phyloP scores from a whole-genome alignment of 2,888 invertebrate genomes.

The Phalera bucephala region DNA sequence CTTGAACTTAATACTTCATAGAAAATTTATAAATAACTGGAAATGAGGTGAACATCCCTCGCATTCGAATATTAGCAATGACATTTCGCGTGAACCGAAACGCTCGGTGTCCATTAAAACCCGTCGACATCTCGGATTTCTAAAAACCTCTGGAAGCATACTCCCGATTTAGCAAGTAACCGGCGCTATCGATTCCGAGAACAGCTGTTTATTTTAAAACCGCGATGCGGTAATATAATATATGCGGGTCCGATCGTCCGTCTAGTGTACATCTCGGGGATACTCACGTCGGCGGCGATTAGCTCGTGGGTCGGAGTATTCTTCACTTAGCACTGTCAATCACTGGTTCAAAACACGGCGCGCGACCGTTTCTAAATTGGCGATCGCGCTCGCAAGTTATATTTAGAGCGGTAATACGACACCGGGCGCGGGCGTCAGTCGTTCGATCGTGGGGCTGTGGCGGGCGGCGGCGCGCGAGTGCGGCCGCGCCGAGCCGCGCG shows the following conservation, averaged over 20 bases:
- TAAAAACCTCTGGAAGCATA: constrained; percentile 45
- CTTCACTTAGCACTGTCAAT: constrained; percentile 81
- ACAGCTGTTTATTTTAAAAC: constrained; percentile 79
- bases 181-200: constrained; percentile 67
- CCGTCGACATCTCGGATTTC: constrained; percentile 53
- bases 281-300: constrained; percentile 66
- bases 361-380: constrained; percentile 80
- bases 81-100: constrained; percentile 3
- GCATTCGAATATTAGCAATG: constrained; percentile 10
- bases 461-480: constrained; percentile 73
- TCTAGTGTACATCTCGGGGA: constrained; percentile 34
- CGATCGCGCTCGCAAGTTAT: constrained; percentile 78
- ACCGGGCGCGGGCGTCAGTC: constrained; percentile 74
- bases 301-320: constrained; percentile 53
- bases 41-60: constrained; percentile 8
- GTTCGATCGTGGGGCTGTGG: constrained; percentile 64
- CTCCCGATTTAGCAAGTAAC: constrained; percentile 72
- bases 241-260: constrained; percentile 30
- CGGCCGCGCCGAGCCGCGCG: constrained; percentile 20
- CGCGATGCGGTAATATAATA: constrained; percentile 60
- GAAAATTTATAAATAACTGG: constrained; percentile 14
- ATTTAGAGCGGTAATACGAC: constrained; percentile 82
- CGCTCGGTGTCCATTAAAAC: constrained; percentile 4
- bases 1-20: constrained; percentile 16
- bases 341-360: constrained; percentile 81